A percentile compares a stretch with the other conserved stretches of the same genome.
Evolutionary conservation across 2,888 invertebrate genomes (phyloP).

Genomic region (Branchellion lobata): DNA sequence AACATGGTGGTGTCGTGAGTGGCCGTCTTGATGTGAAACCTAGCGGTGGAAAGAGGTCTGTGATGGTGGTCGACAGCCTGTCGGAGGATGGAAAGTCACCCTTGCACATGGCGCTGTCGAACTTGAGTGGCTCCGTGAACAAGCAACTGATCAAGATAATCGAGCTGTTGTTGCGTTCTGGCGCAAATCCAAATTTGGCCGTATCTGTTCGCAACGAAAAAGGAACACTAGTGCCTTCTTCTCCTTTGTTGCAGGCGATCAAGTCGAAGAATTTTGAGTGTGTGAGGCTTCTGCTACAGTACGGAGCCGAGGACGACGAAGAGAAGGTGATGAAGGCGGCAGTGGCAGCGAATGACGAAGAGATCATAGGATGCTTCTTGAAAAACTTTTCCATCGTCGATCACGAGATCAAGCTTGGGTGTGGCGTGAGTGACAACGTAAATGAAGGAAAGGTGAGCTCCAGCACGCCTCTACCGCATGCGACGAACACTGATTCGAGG

Average conservation of each 20-base stretch:
- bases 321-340: slow-evolving; percentile 79
- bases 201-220: slow-evolving; percentile 64
- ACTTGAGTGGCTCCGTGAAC: neutral
- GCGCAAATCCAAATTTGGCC: slow-evolving; percentile 77
- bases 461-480: neutral
- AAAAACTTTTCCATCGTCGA: slow-evolving; percentile 72
- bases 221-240: slow-evolving; percentile 48
- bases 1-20: too few species aligned
- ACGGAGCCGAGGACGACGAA: slow-evolving; percentile 82
- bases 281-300: slow-evolving; percentile 75
- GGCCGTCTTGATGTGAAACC: neutral
- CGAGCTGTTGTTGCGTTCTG: slow-evolving; percentile 71
- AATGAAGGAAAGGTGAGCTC: neutral
- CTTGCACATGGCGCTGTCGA: slow-evolving; percentile 70
- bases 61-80: slow-evolving; percentile 25
- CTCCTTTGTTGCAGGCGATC: slow-evolving; percentile 71
- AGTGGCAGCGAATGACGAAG: slow-evolving; percentile 73
- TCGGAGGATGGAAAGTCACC: slow-evolving; percentile 49
- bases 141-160: slow-evolving; percentile 5
- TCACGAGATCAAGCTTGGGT: slow-evolving; percentile 87
- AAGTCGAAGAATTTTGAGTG: slow-evolving; percentile 71
- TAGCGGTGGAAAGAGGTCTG: neutral
- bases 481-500: neutral
- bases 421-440: slow-evolving; percentile 67
- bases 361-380: slow-evolving; percentile 72